Base-by-base conservation (phyloP, 64 coral and sea anemone genomes). In the Actinia equina region DNA sequence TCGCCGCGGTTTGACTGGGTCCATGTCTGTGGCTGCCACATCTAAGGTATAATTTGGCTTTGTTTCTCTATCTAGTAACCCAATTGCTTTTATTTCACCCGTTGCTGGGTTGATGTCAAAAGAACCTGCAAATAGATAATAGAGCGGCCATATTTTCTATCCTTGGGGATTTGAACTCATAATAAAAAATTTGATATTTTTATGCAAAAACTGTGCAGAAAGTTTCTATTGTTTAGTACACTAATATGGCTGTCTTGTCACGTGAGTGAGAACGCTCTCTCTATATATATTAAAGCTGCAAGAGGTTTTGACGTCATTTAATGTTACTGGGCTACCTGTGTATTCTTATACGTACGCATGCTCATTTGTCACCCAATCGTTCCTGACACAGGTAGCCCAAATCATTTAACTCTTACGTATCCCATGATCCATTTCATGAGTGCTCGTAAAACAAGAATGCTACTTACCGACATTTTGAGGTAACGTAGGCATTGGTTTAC, bases 1-100 rank as follows among this genome's bases (percentile, higher is more conserved):
- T 17, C 67, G 60, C 44, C 95, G 86, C 0, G 95, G 92, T 43
- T 85, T 56, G 60, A 91, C 76, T 82, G 91, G 88, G 67, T 98
- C 95, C 17, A 80, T 26, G 60, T 98, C 95, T 49, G 86, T 91
- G 12, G 95, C 95, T 59, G 46, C 76, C 17, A 98, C 91, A 57
- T 91, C 92, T 3, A 98, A 64, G 25, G 92, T 94, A 77, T 87
- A 98, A 67, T 94, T 94, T 77, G 82, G 43, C 25, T 91, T 91
- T 3, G 61, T 67, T 25, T 98, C 95, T 82, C 95, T 88, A 54
- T 98, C 92, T 15, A 98, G 62, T 43, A 59, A 49, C 57, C 88
- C 92, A 52, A 94, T 84, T 3, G 86, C 92, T 53, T 42, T 78
- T 71, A 98, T 91, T 43, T 83, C 83, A 0, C 95, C 95, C 22